Base-by-base conservation (phyloP, 2,113 vertebrate genomes). In the Tauraco erythrolophus region DNA sequence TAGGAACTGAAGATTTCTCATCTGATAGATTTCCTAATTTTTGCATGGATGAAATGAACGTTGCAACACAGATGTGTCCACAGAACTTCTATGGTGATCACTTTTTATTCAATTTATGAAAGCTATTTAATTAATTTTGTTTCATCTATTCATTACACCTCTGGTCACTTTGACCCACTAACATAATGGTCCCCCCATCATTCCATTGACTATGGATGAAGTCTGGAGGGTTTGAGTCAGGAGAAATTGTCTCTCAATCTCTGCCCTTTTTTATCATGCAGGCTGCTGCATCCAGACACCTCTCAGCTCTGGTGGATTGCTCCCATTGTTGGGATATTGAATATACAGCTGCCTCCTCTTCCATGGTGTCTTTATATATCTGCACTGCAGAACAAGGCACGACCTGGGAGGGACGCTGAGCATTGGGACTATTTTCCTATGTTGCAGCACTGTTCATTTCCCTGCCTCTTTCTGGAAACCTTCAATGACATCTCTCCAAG, bases 321-420 rank as follows among this genome's bases (percentile, higher is more conserved):
- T 17, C 17, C 91, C 33, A 5, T 43, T 46, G 23, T 3, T 62
- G 71, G 13, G 37, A n/a, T 68, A 37, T 3, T 62, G 31, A 56
- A 64, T 76, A 14, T 28, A 45, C 43, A 76, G 14, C 60, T 78
- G 19, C 23, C 11, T 87, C 33, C 35, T 79, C 19, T 60, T 71
- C 23, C 39, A 12, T 0, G 0, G 2, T 66, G 45, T 19, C 21
- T 62, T 50, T 22, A 3, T 11, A 3, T 3, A 7, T 25, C 51
- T n/a, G 28, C 53, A 27, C 19, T 71, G 61, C n/a, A 51, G n/a
- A 70, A 65, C 0, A 0, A 89, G 25, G 16, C n/a, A 14, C 3
- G 9, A 41, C 24, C 35, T 1, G 0, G 15, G 16, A 64, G 28
- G 25, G 25, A 15, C 0, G 0, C 15, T 66, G 56, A 43, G 60